These are phyloP conservation scores for Drosophila varians DNA, from an alignment of 1,140 invertebrate genomes.

Conservation along the genomic window DNA sequence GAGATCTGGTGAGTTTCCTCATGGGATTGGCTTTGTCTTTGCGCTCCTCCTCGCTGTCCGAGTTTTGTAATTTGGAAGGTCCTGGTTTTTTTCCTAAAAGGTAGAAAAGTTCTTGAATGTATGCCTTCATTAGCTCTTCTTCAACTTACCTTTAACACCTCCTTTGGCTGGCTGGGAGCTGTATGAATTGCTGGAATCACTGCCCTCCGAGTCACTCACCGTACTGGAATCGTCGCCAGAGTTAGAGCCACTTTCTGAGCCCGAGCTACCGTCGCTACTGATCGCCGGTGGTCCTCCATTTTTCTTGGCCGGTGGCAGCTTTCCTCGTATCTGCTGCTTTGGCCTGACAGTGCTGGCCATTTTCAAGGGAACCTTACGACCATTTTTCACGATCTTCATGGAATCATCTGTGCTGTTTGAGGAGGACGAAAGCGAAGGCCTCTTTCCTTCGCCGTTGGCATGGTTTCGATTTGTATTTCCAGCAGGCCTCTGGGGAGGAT, in stretches of 20 bases:
- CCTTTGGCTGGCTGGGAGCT: constrained; percentile 57
- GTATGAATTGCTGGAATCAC: constrained; percentile 66
- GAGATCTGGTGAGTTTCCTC: constrained; percentile 85
- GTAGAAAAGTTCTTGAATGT: too few species aligned
- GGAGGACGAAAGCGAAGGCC: constrained; percentile 75
- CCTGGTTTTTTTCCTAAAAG: constrained; percentile 6
- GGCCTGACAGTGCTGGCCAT: constrained; percentile 81
- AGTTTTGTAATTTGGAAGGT: constrained; percentile 15
- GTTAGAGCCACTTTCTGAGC: constrained; percentile 44
- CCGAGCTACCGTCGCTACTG: constrained; percentile 65
- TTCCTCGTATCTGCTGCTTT: constrained; percentile 75
- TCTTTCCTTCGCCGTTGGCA: constrained; percentile 71
- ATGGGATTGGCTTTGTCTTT: constrained; percentile 71
- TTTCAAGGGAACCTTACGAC: constrained; percentile 65
- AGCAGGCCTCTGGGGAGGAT: constrained; percentile 4
- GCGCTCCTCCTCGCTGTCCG: constrained; percentile 54
- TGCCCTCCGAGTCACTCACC: constrained; percentile 68
- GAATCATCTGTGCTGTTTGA: constrained; percentile 77
- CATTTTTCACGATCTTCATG: constrained; percentile 55
- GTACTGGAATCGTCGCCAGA: constrained; percentile 46
- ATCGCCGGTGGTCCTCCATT: constrained; percentile 70
- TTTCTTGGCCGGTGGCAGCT: constrained; percentile 69
- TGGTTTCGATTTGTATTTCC: constrained; percentile 58
- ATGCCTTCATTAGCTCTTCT: too few species aligned
- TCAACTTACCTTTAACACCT: constrained; percentile 34